Base-by-base conservation (phyloP, 2,797 vertebrate genomes). In the Liparis tanakae region DNA sequence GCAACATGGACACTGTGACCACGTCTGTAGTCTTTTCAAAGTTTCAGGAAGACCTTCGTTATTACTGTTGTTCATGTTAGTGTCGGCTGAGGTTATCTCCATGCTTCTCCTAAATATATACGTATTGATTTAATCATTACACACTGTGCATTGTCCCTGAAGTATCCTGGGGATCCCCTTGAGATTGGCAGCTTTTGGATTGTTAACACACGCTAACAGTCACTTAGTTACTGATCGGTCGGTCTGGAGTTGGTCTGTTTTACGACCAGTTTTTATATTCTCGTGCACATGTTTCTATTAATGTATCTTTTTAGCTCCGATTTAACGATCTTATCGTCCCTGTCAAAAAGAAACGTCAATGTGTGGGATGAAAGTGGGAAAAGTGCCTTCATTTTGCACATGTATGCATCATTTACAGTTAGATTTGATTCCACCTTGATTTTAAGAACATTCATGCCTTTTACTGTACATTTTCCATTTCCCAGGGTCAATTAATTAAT, bases 361-460 rank as follows among this genome's bases (percentile, higher is more conserved):
- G 25, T 30, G 25, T 30, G 25, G 25, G 25, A 30, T 30, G 25
- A 30, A 30, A 30, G 25, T 30, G 25, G 25, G 25, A 30, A 30
- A 76, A 67, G 1, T 9, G 33, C 70, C 33, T 56, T 8, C 48
- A 17, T 64, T 86, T 88, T 90, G 87, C 84, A 88, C 84, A 81
- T 74, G 78, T 67, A 70, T 72, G 18, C 39, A 48, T 72, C 3
- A 30, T 30, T 30, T 30, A 30, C 25, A 30, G 25, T 30, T 64
- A 41, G 13, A 59, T 67, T 30, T 56, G 33, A 72, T 73, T 79
- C 71, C 67, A 70, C 8, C 36, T 58, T 25, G 3, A 41, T 71
- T 44, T 44, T 37, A 12, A 56, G 30, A 39, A 68, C 44, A 58
- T 66, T 77, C 0, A 43, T 91, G 90, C 89, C 90, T 91, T 88